phyloP scores from a whole-genome alignment of 2,113 vertebrate genomes.

The Leiothrix lutea region DNA sequence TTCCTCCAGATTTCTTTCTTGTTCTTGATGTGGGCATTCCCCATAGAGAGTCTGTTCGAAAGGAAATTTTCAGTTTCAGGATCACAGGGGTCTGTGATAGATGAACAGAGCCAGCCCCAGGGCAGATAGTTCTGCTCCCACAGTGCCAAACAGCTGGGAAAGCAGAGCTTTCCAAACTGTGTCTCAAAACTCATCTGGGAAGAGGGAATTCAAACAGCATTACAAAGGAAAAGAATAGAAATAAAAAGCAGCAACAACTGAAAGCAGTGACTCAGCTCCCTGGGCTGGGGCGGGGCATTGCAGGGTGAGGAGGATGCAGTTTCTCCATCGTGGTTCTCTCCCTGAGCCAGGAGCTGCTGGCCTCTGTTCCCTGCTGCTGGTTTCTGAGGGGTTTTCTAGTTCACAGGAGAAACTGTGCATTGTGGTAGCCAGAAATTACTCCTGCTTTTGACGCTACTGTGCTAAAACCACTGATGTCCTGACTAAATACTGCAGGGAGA shows the following conservation, averaged over 20 bases:
- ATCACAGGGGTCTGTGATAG: background rate
- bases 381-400: background rate
- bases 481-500: background rate
- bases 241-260: background rate
- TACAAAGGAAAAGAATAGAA: background rate
- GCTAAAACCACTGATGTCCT: fast-evolving
- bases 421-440: background rate
- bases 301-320: background rate
- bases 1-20: background rate
- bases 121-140: background rate
- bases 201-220: background rate
- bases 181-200: background rate
- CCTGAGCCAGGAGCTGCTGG: background rate
- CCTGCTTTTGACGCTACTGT: background rate
- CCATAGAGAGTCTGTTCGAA: background rate
- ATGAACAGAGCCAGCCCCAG: background rate
- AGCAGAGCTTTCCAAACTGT: background rate
- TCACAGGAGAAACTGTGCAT: background rate
- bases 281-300: background rate
- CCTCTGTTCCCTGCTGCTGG: background rate
- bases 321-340: fast-evolving
- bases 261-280: background rate
- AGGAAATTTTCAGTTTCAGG: background rate
- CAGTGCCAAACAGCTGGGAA: background rate
- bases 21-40: background rate